Evolutionary conservation across 2,797 vertebrate species (phyloP).

Genomic region (Mormyrops boulengeri): DNA sequence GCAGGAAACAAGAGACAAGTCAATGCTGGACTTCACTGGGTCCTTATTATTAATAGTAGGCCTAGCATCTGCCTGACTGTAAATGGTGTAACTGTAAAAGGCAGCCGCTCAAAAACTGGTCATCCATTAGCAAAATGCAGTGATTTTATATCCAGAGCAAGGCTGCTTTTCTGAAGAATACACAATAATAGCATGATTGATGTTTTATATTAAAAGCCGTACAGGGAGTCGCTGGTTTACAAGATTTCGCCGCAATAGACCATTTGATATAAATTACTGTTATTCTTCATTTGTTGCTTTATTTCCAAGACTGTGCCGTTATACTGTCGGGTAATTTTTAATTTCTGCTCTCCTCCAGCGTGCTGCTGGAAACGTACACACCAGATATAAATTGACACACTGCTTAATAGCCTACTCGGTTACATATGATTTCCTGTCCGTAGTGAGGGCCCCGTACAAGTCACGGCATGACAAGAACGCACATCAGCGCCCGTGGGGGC

Average conservation of each 20-base stretch:
- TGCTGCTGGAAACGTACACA: conserved; percentile 22
- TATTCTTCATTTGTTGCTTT: conserved; percentile 32
- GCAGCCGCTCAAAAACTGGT: conserved; percentile 15
- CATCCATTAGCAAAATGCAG: conserved; percentile 24
- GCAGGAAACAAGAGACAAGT: background rate
- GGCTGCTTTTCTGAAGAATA: conserved; percentile 17
- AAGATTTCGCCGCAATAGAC: conserved; percentile 28
- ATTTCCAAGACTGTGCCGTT: conserved; percentile 28
- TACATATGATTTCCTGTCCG: conserved; percentile 13
- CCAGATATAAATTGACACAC: conserved; percentile 13
- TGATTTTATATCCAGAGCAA: conserved; percentile 30
- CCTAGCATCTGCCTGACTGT: conserved; percentile 6
- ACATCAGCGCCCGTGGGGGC: background rate
- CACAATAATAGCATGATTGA: conserved; percentile 15
- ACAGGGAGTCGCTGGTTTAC: conserved; percentile 8
- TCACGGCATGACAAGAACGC: background rate
- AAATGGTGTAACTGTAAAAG: conserved; percentile 21
- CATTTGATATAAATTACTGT: conserved; percentile 31
- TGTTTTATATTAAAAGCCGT: conserved; percentile 16
- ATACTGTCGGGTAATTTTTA: conserved; percentile 34
- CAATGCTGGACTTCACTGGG: background rate
- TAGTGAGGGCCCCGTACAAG: background rate
- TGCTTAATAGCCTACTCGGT: background rate
- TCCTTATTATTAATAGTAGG: background rate
- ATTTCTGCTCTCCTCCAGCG: conserved; percentile 24